These are phyloP conservation scores for Columba livia DNA, from an alignment of 2,113 vertebrate species.

Conservation along the genomic window DNA sequence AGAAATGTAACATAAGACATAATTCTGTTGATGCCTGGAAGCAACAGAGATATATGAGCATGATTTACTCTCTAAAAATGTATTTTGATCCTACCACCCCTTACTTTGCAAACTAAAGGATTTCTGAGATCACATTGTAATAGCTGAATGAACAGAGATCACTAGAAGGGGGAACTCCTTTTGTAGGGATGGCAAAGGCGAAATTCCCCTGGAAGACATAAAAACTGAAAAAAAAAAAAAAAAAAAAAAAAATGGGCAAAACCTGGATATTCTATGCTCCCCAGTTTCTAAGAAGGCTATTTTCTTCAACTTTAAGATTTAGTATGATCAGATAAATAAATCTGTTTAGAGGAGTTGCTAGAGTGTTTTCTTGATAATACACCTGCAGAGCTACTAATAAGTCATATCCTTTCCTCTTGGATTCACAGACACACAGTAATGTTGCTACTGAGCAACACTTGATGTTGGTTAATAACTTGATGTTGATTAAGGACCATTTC, in stretches of 20 bases:
- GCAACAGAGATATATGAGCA: neutral
- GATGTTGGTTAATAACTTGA: neutral
- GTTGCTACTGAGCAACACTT: neutral
- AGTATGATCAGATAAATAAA: neutral
- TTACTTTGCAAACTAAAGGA: neutral
- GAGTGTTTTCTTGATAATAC: neutral
- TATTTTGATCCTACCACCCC: neutral
- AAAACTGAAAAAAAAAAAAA: neutral
- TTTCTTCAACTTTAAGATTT: neutral
- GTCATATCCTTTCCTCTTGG: neutral
- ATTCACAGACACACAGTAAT: neutral
- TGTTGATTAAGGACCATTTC: neutral
- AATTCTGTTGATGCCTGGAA: neutral
- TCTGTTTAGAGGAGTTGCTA: neutral
- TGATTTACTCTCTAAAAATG: neutral
- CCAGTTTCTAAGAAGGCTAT: neutral
- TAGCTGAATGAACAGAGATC: neutral
- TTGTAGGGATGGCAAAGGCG: neutral
- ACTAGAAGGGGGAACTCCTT: accelerated
- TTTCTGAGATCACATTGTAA: neutral
- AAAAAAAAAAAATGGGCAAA: neutral
- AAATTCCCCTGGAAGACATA: neutral
- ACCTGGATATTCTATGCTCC: neutral
- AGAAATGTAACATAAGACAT: neutral
- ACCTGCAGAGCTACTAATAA: neutral